A percentile compares a stretch with the other conserved stretches of the same genome.
Conservation (phyloP, 2,888 invertebrate species). For the Archips xylosteana region DNA sequence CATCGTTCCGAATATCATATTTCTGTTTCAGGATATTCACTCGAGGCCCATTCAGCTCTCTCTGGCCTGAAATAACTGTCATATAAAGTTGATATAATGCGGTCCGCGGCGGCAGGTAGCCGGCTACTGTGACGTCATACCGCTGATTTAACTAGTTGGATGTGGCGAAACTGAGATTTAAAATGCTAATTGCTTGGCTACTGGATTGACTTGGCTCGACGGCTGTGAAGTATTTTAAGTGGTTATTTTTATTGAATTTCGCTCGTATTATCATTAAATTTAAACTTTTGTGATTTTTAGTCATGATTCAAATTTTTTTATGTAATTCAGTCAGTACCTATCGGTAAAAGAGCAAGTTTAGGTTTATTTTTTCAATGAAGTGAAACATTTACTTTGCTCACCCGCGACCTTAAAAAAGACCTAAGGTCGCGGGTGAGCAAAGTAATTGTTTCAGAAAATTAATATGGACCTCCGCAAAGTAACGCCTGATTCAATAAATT, state of each 20-base stretch:
- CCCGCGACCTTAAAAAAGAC: too few relatives aligned
- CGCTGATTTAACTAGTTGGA: constrained; percentile 39
- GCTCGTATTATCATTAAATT: background rate
- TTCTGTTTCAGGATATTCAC: constrained; percentile 43
- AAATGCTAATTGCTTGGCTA: constrained; percentile 29
- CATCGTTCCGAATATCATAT: constrained; percentile 41
- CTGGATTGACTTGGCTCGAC: constrained; percentile 2
- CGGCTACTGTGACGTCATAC: constrained; percentile 32
- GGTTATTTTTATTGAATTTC: background rate
- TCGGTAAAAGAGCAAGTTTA: too few relatives aligned
- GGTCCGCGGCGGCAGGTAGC: constrained; percentile 40
- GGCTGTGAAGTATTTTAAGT: constrained; percentile 2
- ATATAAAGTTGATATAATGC: constrained; percentile 43
- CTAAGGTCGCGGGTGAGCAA: too few relatives aligned
- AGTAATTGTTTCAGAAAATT: too few relatives aligned
- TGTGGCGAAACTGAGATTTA: constrained; percentile 31
- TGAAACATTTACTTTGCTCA: too few relatives aligned
- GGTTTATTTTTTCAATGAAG: too few relatives aligned
- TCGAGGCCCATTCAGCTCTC: constrained; percentile 40
- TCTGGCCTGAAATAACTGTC: constrained; percentile 42
- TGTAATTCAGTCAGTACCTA: too few relatives aligned
- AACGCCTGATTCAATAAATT: too few relatives aligned
- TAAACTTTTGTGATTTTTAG: background rate
- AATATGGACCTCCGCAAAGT: too few relatives aligned
- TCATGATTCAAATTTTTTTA: too few relatives aligned